Percentiles rank a stretch among this genome's conserved stretches.
phyloP scores from a whole-genome alignment of 1,140 invertebrate genomes.

The Drosophila funebris region DNA sequence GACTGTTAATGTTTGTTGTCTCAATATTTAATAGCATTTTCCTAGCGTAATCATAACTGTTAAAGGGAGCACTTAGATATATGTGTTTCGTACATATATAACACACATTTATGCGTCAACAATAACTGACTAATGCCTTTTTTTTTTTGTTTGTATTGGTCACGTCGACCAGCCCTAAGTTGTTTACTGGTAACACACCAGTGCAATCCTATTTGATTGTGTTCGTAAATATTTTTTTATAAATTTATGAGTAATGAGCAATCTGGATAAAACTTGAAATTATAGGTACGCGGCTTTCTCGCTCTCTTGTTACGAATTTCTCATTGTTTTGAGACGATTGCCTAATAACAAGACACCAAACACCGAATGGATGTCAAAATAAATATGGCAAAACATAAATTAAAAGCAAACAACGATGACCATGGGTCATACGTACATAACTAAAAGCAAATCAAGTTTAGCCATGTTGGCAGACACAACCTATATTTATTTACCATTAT shows the following conservation, averaged over 20 bases:
- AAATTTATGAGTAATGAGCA: conserved; percentile 70
- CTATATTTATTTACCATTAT: conserved; percentile 55
- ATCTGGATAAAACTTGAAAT: conserved; percentile 63
- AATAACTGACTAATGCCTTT: conserved; percentile 6
- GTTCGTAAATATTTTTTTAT: conserved; percentile 9
- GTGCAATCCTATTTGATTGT: conserved; percentile 16
- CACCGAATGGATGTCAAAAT: conserved; percentile 20
- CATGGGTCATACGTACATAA: conserved; percentile 18
- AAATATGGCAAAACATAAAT: conserved; percentile 52
- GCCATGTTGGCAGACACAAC: conserved; percentile 23
- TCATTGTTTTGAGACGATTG: conserved; percentile 17
- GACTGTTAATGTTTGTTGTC: conserved; percentile 5
- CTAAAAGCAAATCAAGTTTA: conserved; percentile 39
- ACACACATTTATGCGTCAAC: conserved; percentile 10
- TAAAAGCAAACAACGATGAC: conserved; percentile 26
- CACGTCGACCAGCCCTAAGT: conserved; percentile 27
- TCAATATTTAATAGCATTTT: conserved; percentile 28
- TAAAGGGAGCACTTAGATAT: conserved; percentile 13
- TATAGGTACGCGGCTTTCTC: conserved; percentile 3
- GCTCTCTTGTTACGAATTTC: conserved; percentile 19
- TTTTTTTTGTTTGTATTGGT: conserved; percentile 17
- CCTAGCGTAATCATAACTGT: conserved; percentile 5
- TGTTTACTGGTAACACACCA: conserved; percentile 18
- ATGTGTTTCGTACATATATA: background rate
- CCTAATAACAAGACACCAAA: conserved; percentile 18